Evolutionary conservation across 2,113 vertebrate species (phyloP).

Genomic region (Asarcornis scutulata): DNA sequence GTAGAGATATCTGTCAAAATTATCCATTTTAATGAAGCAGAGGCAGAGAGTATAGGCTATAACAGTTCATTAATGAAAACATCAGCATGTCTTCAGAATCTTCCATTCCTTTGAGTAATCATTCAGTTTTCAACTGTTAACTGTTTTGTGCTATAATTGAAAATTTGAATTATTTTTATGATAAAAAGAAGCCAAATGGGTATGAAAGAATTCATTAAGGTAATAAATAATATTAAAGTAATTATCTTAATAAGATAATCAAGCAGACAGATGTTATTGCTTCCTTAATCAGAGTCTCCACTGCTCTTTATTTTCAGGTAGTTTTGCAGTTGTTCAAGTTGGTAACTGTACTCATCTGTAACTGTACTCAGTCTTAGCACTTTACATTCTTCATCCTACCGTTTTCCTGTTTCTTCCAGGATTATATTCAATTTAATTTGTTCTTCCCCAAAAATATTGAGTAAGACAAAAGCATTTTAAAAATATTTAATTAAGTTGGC

Average conservation of each 20-base stretch:
- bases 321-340: not conserved
- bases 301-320: not conserved
- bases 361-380: not conserved
- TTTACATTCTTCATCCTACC: not conserved
- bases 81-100: not conserved
- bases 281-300: not conserved
- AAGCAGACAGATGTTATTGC: not conserved
- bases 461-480: slow-evolving; percentile 2
- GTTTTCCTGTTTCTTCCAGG: not conserved
- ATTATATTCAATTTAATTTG: slow-evolving; percentile 9
- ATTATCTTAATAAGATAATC: not conserved
- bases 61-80: not conserved
- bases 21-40: not conserved
- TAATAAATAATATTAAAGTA: not conserved
- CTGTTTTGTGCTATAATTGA: not conserved
- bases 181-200: not conserved
- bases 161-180: not conserved
- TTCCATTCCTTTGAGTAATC: not conserved
- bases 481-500: slow-evolving; percentile 30
- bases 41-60: not conserved
- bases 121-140: not conserved
- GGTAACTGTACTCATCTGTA: not conserved
- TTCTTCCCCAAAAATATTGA: not conserved
- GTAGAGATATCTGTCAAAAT: not conserved
- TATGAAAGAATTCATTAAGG: not conserved